These are phyloP conservation scores for Nudaria mundana DNA, from an alignment of 2,888 invertebrate species.

Conservation along the genomic window DNA sequence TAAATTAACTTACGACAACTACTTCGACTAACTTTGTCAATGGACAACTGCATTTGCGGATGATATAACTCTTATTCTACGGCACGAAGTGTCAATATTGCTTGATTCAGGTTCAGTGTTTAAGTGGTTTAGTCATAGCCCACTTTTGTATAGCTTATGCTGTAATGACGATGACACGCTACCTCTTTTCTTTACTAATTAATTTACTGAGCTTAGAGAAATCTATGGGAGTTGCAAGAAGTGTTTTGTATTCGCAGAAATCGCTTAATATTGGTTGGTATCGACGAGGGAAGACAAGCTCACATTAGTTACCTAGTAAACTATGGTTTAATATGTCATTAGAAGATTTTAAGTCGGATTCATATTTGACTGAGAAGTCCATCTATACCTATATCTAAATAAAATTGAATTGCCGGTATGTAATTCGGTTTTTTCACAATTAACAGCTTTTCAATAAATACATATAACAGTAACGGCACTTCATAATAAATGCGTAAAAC, in stretches of 20 bases:
- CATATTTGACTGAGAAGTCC: no score
- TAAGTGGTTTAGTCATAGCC: conserved; percentile 41
- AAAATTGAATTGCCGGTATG: no score
- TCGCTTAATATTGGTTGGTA: conserved; percentile 12
- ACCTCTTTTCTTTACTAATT: conserved; percentile 54
- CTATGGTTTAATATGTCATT: no score
- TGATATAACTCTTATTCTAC: conserved; percentile 7
- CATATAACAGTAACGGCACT: no score
- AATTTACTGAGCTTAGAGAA: conserved; percentile 64
- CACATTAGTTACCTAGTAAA: background rate
- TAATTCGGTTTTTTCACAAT: no score
- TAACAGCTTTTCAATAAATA: no score
- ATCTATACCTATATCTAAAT: no score
- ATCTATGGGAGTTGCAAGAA: conserved; percentile 49
- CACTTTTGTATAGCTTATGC: conserved; percentile 49
- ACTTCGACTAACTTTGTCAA: conserved; percentile 1
- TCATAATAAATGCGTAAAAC: no score
- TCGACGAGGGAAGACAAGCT: conserved; percentile 8
- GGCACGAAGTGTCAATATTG: conserved; percentile 13
- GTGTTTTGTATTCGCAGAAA: conserved; percentile 28
- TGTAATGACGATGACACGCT: conserved; percentile 55
- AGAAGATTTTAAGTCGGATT: no score
- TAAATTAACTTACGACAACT: conserved; percentile 10
- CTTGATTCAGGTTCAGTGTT: conserved; percentile 1
- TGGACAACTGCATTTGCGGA: conserved; percentile 4